Evolutionary conservation across 2,113 vertebrate genomes (phyloP), one percentile per base, ranked within the genome.

Genomic region (Agelaius phoeniceus): DNA sequence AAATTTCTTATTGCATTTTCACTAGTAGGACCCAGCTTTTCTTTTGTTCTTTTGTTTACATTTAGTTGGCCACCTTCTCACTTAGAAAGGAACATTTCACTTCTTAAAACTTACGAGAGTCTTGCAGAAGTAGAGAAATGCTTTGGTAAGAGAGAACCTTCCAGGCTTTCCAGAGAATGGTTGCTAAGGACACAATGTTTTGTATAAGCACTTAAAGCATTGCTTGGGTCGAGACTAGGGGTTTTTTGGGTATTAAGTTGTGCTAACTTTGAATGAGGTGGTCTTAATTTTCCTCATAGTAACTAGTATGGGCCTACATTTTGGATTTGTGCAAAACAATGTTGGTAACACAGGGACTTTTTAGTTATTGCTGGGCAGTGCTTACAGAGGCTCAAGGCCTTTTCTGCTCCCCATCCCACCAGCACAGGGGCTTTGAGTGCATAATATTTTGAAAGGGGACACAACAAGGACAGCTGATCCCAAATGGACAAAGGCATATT

Each of bases 351-450:
- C 0, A 0, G 13, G 26, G 21, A 43, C 9, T 3, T 37, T 44
- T 49, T 14, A 46, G 1, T 43, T 71, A 10, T 23, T 54, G 3
- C 17, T 27, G 22, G 33, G 22, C n/a, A 81, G 18, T 2, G 13
- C 22, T 65, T 8, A 8, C 13, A 59, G 13, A 35, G 55, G 13
- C 7, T 33, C 14, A 43, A 43, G 52, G 6, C 16, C 8, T 71
- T 75, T 71, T 66, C 57, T 43, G 19, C n/a, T 33, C 12, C 5
- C 11, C 20, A 31, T 2, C 7, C 9, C 14, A 20, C 11, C 19
- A 61, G 19, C 0, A 1, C 49, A 33, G 5, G n/a, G 27, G 10
- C 12, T 61, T 26, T 15, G 10, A 7, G 4, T 28, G 27, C 27
- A 55, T 4, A 9, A 20, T 6, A 1, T 26, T 9, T 19, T 22